A percentile compares a stretch with the other conserved stretches of the same genome.
Conservation (phyloP, 2,113 vertebrate species). For the Psettodes erumei region DNA sequence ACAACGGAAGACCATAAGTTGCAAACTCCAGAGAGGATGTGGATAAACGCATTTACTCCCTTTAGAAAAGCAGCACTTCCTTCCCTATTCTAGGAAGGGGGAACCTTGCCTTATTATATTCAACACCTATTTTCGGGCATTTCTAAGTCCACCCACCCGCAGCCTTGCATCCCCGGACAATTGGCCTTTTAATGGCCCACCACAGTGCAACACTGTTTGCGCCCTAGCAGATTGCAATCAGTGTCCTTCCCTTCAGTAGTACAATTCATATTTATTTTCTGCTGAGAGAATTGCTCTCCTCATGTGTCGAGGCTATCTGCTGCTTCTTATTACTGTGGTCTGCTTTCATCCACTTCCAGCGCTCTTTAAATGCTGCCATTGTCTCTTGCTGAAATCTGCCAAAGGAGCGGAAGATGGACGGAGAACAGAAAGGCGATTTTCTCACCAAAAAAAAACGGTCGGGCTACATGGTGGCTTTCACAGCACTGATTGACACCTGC, state of each 20-base stretch:
- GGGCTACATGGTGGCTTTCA: slow-evolving; percentile 36
- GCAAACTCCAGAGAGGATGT: slow-evolving; percentile 38
- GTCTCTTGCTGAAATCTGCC: slow-evolving; percentile 84
- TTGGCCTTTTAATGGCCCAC: slow-evolving; percentile 85
- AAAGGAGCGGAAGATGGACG: slow-evolving; percentile 70
- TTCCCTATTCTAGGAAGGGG: slow-evolving; percentile 84
- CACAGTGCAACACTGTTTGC: slow-evolving; percentile 89
- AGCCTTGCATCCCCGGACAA: slow-evolving; percentile 81
- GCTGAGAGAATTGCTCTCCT: slow-evolving; percentile 87
- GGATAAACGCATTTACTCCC: slow-evolving; percentile 49
- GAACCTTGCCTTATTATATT: slow-evolving; percentile 83
- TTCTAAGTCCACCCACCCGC: slow-evolving; percentile 84
- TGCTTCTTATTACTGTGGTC: slow-evolving; percentile 89
- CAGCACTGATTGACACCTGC: slow-evolving; percentile 70
- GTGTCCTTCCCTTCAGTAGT: slow-evolving; percentile 79
- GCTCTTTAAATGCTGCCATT: slow-evolving; percentile 86
- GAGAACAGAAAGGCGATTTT: slow-evolving; percentile 70
- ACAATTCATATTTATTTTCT: slow-evolving; percentile 92
- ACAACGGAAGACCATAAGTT: slow-evolving; percentile 30
- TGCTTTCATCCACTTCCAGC: slow-evolving; percentile 91
- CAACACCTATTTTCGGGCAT: slow-evolving; percentile 86
- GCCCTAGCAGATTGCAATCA: slow-evolving; percentile 87
- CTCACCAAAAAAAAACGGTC: slow-evolving; percentile 33
- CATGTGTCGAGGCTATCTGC: slow-evolving; percentile 87
- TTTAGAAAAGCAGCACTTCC: slow-evolving; percentile 79